Evolutionary conservation across 2,797 vertebrate genomes (phyloP).

Genomic region (Takifugu ocellatus): DNA sequence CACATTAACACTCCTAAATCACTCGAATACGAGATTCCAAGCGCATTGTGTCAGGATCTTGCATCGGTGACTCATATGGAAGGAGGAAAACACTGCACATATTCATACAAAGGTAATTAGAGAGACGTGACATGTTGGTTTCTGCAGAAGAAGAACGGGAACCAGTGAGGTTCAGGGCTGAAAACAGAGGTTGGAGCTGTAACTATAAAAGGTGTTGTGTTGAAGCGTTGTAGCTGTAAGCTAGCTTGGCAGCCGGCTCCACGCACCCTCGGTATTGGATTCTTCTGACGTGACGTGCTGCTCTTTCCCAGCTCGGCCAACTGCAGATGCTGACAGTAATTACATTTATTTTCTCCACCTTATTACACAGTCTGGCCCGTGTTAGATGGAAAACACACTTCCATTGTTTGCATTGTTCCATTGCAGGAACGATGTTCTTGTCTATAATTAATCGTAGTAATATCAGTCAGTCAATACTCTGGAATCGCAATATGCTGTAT

Average conservation of each 20-base stretch:
- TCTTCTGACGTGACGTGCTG: too few relatives aligned
- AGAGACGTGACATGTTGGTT: not conserved
- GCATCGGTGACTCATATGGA: slow-evolving; percentile 16
- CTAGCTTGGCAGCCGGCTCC: slow-evolving; percentile 6
- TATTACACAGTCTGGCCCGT: too few relatives aligned
- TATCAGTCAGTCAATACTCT: too few relatives aligned
- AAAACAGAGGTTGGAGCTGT: not conserved
- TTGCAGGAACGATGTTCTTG: too few relatives aligned
- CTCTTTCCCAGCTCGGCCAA: too few relatives aligned
- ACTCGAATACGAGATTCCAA: slow-evolving; percentile 25
- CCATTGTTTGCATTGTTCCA: too few relatives aligned
- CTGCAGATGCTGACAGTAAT: too few relatives aligned
- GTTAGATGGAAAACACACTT: too few relatives aligned
- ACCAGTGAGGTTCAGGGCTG: not conserved
- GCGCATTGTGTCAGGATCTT: slow-evolving; percentile 24
- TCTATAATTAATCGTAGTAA: too few relatives aligned
- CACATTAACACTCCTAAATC: slow-evolving; percentile 13
- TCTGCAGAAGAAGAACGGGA: not conserved
- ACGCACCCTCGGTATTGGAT: too few relatives aligned
- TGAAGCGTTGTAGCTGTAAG: not conserved
- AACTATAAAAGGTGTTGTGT: not conserved
- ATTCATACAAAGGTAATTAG: slow-evolving; percentile 11
- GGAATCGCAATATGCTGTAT: too few relatives aligned
- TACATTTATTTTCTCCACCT: too few relatives aligned
- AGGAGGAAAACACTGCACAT: slow-evolving; percentile 13